Base-by-base conservation (phyloP, 2,888 invertebrate species). In the Listrodromus nycthemerus region DNA sequence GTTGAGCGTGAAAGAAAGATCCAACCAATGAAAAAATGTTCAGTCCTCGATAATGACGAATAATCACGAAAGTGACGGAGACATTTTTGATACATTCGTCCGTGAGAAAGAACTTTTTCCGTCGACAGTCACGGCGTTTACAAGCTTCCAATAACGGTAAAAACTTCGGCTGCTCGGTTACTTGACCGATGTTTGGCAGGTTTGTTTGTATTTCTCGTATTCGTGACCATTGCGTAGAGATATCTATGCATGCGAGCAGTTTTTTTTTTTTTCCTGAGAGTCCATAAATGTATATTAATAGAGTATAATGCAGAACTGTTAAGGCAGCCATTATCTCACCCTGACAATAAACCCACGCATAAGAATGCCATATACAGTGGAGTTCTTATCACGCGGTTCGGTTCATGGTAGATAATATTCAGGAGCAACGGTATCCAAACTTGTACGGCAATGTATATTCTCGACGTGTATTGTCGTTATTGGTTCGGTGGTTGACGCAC, bases 151-250 rank as follows among this genome's bases (percentile, higher is more conserved):
- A n/a, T n/a, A n/a, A n/a, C n/a, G n/a, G n/a, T n/a, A n/a, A n/a
- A n/a, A n/a, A n/a, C n/a, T n/a, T n/a, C n/a, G n/a, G n/a, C n/a
- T n/a, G n/a, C n/a, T n/a, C n/a, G n/a, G n/a, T n/a, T n/a, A 37
- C 37, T 37, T 37, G 37, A 10, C 37, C 37, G 37, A 37, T 10
- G 37, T 13, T 6, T 52, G 37, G 69, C 67, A 33, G 50, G 8
- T 63, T 80, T 67, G 63, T 80, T 69, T 13, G 67, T 79, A 78
- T 82, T 82, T 79, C 70, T 83, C 52, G 70, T 37, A 84, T 87
- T 82, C 86, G 86, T 55, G 16, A 65, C 50, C 73, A 52, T 45
- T 48, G 63, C 41, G 73, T 37, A 58, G 41, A 55, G 21, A 50
- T 67, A 7, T 41, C 48, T 71, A 1, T 10, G 2, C 41, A 27